Conservation (phyloP, 37 sponge, comb jelly and placozoan genomes). For the Sycon ciliatum region DNA sequence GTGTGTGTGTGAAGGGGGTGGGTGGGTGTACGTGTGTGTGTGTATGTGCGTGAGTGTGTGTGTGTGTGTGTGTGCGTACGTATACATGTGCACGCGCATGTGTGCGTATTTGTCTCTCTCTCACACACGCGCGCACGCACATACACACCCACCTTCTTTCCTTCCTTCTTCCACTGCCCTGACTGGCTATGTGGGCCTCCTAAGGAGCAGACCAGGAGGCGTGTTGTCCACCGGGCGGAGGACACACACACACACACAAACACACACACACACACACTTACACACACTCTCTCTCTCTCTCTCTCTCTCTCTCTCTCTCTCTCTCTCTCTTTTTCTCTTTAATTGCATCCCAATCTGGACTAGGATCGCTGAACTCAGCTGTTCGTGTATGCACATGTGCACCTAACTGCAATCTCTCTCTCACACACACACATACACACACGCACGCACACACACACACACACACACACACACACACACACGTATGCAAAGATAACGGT, state of each 20-base stretch:
- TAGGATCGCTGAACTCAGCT: too few species aligned
- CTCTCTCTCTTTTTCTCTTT: too few species aligned
- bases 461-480: background rate
- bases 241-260: background rate
- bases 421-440: background rate
- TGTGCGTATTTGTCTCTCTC: background rate
- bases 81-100: background rate
- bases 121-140: too few species aligned
- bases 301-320: background rate
- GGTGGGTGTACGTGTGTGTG: too few species aligned
- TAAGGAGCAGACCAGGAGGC: too few species aligned
- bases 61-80: background rate
- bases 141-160: too few species aligned
- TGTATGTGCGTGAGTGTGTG: constrained; percentile 9
- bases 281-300: background rate
- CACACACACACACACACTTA: background rate
- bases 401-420: background rate
- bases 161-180: background rate
- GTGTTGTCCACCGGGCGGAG: too few species aligned
- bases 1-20: too few species aligned
- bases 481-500: background rate
- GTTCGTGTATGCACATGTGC: background rate
- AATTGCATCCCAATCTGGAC: too few species aligned
- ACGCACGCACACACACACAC: constrained; percentile 1
- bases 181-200: too few species aligned